Conservation (phyloP, 2,113 vertebrate genomes). For the Thunnus maccoyii region DNA sequence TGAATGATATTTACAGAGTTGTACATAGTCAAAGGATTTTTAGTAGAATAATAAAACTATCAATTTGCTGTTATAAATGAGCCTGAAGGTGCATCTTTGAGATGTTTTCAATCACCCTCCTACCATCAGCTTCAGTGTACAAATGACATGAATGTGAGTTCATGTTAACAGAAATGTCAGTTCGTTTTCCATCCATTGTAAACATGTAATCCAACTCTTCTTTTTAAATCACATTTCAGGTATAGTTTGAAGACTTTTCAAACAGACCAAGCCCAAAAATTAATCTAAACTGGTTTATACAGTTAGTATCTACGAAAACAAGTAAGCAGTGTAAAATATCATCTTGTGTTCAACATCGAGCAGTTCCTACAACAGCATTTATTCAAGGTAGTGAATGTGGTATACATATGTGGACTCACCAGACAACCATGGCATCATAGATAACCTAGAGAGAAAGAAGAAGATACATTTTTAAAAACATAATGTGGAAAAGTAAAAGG, state of each 20-base stretch:
- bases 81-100: background rate
- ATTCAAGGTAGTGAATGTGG: background rate
- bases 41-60: background rate
- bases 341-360: background rate
- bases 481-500: background rate
- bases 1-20: too few relatives aligned
- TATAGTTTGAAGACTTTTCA: background rate
- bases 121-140: too few relatives aligned
- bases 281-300: background rate
- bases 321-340: background rate
- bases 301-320: background rate
- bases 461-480: background rate
- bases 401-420: conserved; percentile 75
- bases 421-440: conserved; percentile 84
- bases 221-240: too few relatives aligned
- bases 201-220: too few relatives aligned
- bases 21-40: background rate
- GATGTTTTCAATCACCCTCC: too few relatives aligned
- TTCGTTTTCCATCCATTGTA: background rate
- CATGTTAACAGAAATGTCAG: background rate
- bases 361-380: conserved; percentile 1
- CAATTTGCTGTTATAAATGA: background rate
- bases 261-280: background rate
- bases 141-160: background rate
- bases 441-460: conserved; percentile 78